Percentiles rank a stretch among this genome's conserved stretches.
Conservation (phyloP, 2,888 invertebrate species). For the Drosophila infuscata region DNA sequence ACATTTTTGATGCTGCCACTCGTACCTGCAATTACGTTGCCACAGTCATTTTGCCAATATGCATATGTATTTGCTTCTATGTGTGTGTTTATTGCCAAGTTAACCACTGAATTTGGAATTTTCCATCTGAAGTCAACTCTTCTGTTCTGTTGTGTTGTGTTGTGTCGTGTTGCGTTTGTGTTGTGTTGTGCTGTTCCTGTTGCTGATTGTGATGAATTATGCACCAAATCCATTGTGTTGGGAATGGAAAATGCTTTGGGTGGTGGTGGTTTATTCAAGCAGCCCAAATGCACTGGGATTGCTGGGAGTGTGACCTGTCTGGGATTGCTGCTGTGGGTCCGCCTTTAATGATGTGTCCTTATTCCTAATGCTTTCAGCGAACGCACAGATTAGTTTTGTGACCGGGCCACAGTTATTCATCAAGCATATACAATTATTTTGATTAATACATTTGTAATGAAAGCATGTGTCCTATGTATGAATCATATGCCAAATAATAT, state of each 20-base stretch:
- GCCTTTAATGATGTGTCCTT: constrained; percentile 74
- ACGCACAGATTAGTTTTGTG: constrained; percentile 52
- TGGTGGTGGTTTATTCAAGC: constrained; percentile 24
- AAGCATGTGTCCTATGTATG: constrained; percentile 14
- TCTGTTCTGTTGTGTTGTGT: constrained; percentile 16
- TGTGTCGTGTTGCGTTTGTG: neutral
- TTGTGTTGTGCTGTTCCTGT: constrained; percentile 46
- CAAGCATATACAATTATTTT: constrained; percentile 18
- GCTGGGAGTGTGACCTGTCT: constrained; percentile 3
- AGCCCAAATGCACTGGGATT: neutral
- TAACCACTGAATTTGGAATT: constrained; percentile 49
- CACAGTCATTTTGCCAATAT: neutral
- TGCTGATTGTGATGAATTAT: constrained; percentile 78
- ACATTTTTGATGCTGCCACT: constrained; percentile 3
- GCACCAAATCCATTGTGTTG: constrained; percentile 57
- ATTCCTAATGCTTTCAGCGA: constrained; percentile 72
- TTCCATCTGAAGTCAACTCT: constrained; percentile 57
- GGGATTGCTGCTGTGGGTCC: constrained; percentile 3
- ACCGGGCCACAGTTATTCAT: constrained; percentile 22
- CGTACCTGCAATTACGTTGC: constrained; percentile 10
- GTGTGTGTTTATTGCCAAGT: constrained; percentile 36
- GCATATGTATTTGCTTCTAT: neutral
- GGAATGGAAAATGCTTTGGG: constrained; percentile 7
- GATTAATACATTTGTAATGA: constrained; percentile 39
- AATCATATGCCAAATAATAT: neutral